Evolutionary conservation across 2,888 invertebrate genomes (phyloP).

Genomic region (Polia nebulosa): DNA sequence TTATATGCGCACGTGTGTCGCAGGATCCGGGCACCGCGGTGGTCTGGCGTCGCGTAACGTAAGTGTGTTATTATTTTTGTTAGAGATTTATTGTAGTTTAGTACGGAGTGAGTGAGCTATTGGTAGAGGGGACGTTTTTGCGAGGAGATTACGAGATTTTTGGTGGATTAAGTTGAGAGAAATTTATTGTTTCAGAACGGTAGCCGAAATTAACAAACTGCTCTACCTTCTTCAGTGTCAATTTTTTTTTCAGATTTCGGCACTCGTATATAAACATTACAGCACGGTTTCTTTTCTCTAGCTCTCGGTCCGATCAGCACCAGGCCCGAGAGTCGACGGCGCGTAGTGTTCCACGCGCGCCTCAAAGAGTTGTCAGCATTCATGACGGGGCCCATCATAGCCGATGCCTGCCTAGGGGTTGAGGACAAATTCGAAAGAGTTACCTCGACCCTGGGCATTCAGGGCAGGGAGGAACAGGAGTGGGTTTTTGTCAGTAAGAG

Average conservation of each 20-base stretch:
- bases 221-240: not conserved
- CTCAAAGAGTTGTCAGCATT: too few relatives aligned
- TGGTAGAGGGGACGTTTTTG: slow-evolving; percentile 34
- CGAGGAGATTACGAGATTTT: not conserved
- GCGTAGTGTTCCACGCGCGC: too few relatives aligned
- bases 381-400: too few relatives aligned
- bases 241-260: not conserved
- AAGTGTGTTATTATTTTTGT: slow-evolving; percentile 54
- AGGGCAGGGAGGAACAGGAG: too few relatives aligned
- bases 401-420: too few relatives aligned
- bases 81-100: slow-evolving; percentile 24
- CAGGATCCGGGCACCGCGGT: slow-evolving; percentile 54
- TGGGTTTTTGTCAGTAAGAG: too few relatives aligned
- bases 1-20: slow-evolving; percentile 43
- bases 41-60: slow-evolving; percentile 46
- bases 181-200: slow-evolving; percentile 12
- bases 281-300: too few relatives aligned
- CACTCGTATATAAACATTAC: too few relatives aligned
- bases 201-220: not conserved
- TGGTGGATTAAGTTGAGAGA: slow-evolving; percentile 1
- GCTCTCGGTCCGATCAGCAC: too few relatives aligned
- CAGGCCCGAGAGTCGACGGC: too few relatives aligned
- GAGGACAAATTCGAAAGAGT: too few relatives aligned
- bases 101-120: not conserved
- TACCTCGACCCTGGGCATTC: too few relatives aligned